These are phyloP conservation scores for Helicoverpa armigera DNA, from an alignment of 1,140 invertebrate genomes.

Conservation along the genomic window DNA sequence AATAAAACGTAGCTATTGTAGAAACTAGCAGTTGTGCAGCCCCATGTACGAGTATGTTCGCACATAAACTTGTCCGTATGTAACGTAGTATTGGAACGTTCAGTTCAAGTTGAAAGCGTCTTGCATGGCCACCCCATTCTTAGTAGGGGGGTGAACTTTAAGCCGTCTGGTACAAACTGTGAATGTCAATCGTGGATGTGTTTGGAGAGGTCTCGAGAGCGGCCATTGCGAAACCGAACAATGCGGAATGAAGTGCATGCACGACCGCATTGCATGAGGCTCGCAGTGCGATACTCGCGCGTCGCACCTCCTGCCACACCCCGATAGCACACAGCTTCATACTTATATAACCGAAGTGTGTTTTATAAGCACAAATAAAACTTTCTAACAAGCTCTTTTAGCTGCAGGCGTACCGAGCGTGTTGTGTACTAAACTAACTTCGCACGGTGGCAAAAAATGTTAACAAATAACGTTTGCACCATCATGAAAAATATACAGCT, in stretches of 20 bases:
- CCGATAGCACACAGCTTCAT: slow-evolving; percentile 7
- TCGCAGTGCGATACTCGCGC: neutral
- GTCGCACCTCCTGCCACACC: slow-evolving; percentile 10
- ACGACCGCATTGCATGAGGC: slow-evolving; percentile 59
- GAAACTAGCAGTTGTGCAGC: neutral
- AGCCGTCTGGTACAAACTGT: slow-evolving; percentile 64
- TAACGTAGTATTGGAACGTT: slow-evolving; percentile 5
- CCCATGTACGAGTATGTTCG: neutral
- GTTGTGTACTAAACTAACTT: slow-evolving; percentile 28
- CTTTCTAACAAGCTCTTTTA: slow-evolving; percentile 35
- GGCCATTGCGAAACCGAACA: slow-evolving; percentile 73
- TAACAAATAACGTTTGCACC: slow-evolving; percentile 2
- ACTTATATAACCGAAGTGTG: neutral
- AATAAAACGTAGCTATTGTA: neutral
- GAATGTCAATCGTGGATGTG: slow-evolving; percentile 77
- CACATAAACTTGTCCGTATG: slow-evolving; percentile 10
- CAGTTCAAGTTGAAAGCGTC: slow-evolving; percentile 17
- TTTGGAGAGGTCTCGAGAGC: slow-evolving; percentile 67
- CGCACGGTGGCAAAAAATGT: slow-evolving; percentile 22
- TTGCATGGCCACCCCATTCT: slow-evolving; percentile 35
- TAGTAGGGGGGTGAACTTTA: slow-evolving; percentile 63
- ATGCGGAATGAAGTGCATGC: slow-evolving; percentile 73
- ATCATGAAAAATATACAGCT: too few species aligned
- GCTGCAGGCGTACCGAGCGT: slow-evolving; percentile 12
- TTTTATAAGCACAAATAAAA: slow-evolving; percentile 22